Conservation (phyloP, 1,140 invertebrate genomes). For the Samia ricini region DNA sequence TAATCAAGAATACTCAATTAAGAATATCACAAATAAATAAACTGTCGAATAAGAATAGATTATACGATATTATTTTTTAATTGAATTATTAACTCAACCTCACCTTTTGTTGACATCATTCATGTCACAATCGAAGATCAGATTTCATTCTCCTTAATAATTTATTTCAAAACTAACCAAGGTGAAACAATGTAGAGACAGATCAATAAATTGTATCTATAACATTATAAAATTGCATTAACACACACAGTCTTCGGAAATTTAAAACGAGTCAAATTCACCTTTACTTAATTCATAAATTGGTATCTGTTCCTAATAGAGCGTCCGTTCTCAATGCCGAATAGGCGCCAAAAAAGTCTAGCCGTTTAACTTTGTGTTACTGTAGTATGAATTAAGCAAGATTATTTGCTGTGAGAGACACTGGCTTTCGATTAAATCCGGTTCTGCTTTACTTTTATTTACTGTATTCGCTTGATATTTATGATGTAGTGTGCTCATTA, state of each 20-base stretch:
- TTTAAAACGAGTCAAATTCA: neutral
- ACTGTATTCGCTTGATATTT: conserved; percentile 20
- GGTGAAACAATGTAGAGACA: neutral
- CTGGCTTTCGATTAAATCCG: conserved; percentile 47
- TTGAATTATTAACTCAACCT: too few relatives aligned
- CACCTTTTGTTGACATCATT: too few relatives aligned
- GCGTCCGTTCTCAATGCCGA: conserved; percentile 29
- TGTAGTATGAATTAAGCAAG: conserved; percentile 39
- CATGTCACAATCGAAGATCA: neutral
- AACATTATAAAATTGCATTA: neutral
- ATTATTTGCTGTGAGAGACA: conserved; percentile 32
- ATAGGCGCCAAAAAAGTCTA: conserved; percentile 39
- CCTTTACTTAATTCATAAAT: conserved; percentile 12
- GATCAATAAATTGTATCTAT: neutral
- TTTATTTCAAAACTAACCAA: neutral
- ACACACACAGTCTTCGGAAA: neutral
- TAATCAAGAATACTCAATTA: too few relatives aligned
- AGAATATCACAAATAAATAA: too few relatives aligned
- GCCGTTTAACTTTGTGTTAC: conserved; percentile 27
- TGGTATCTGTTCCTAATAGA: conserved; percentile 29
- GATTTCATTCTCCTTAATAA: neutral
- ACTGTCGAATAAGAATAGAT: too few relatives aligned
- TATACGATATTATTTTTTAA: too few relatives aligned
- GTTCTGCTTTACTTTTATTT: conserved; percentile 46
- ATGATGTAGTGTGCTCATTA: conserved; percentile 33